phyloP scores from a whole-genome alignment of 2,797 vertebrate genomes.

The Neoniphon sammara region DNA sequence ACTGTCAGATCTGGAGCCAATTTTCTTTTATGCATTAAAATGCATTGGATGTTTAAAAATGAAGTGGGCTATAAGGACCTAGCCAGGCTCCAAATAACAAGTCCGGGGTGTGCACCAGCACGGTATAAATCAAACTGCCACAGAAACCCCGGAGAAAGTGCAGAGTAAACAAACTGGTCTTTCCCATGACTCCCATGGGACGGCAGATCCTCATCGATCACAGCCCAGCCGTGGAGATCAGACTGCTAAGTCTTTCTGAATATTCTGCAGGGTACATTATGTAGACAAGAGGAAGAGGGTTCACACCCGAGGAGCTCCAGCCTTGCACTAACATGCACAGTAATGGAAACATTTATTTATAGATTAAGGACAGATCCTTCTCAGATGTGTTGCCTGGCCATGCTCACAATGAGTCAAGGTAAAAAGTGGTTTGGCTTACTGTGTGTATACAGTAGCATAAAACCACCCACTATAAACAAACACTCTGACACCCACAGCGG shows the following conservation, averaged over 20 bases:
- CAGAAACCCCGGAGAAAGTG: constrained; percentile 76
- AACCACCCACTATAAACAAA: constrained; percentile 42
- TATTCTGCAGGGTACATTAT: constrained; percentile 57
- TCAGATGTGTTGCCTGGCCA: constrained; percentile 37
- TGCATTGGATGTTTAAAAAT: constrained; percentile 66
- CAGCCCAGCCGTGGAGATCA: constrained; percentile 50
- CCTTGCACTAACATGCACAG: constrained; percentile 26
- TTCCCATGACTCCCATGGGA: constrained; percentile 78
- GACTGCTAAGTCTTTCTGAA: constrained; percentile 49
- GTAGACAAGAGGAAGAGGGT: constrained; percentile 41
- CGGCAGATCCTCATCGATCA: constrained; percentile 78
- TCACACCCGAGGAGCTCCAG: constrained; percentile 51
- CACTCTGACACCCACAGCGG: constrained; percentile 26
- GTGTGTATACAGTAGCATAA: constrained; percentile 18
- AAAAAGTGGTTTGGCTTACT: constrained; percentile 17
- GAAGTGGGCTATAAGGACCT: constrained; percentile 46
- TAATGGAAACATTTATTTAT: constrained; percentile 33
- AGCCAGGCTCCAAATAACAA: constrained; percentile 57
- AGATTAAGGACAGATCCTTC: constrained; percentile 54
- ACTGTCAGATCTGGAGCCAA: constrained; percentile 62
- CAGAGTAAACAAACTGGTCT: constrained; percentile 82
- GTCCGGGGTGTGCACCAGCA: constrained; percentile 60
- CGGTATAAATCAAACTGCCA: constrained; percentile 82
- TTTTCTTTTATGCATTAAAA: constrained; percentile 72
- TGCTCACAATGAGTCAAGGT: constrained; percentile 24